phyloP scores from a whole-genome alignment of 2,888 invertebrate species.

The Oligia strigilis region DNA sequence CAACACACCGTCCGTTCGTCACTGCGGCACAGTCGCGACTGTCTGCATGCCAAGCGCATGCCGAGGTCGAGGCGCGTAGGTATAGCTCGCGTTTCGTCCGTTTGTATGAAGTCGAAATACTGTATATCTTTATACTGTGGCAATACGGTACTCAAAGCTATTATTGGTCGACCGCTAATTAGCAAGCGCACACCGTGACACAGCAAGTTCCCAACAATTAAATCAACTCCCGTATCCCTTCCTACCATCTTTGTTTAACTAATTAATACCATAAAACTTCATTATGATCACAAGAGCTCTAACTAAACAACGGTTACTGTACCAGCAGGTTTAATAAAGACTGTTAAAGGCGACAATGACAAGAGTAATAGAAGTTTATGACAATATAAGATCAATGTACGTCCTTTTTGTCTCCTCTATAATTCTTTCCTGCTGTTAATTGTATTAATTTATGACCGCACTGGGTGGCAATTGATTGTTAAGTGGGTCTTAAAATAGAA shows the following conservation, averaged over 20 bases:
- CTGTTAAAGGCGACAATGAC: slow-evolving; percentile 64
- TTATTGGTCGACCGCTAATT: slow-evolving; percentile 43
- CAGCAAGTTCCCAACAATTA: slow-evolving; percentile 44
- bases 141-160: slow-evolving; percentile 4
- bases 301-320: slow-evolving; percentile 58
- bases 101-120: too few relatives aligned
- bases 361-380: slow-evolving; percentile 70
- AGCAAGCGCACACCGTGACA: slow-evolving; percentile 26
- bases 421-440: slow-evolving; percentile 76
- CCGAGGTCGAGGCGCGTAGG: too few relatives aligned
- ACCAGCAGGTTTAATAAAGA: slow-evolving; percentile 64
- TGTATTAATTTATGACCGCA: slow-evolving; percentile 83
- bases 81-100: too few relatives aligned
- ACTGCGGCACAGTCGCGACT: too few relatives aligned
- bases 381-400: slow-evolving; percentile 65
- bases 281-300: slow-evolving; percentile 45
- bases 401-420: slow-evolving; percentile 32
- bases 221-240: slow-evolving; percentile 59
- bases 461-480: slow-evolving; percentile 84
- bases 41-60: too few relatives aligned
- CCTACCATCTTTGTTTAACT: slow-evolving; percentile 59
- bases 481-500: slow-evolving; percentile 72
- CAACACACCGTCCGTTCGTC: too few relatives aligned
- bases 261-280: slow-evolving; percentile 63
- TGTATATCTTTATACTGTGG: too few relatives aligned